Base-by-base conservation (phyloP, 2,113 vertebrate species). In the Thamnophis sirtalis region DNA sequence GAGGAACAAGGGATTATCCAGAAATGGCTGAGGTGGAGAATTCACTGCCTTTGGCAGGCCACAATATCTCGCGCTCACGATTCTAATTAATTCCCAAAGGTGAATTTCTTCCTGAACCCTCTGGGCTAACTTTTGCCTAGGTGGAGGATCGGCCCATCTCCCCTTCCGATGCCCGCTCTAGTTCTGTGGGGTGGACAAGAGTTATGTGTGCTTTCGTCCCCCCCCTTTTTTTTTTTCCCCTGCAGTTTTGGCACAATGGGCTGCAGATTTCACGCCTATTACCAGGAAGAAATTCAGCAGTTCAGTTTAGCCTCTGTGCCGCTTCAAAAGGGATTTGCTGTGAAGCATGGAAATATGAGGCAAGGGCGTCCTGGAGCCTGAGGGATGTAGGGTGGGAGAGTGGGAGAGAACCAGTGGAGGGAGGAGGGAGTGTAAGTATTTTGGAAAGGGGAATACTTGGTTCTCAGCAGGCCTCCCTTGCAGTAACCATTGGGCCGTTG, bases 311-410 rank as follows among this genome's bases (percentile, higher is more conserved):
- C 88, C 91, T 89, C 73, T 89, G 87, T 73, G 54, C 28, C 1
- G 80, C 88, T 92, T 92, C 91, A 92, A 92, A 92, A 92, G 13
- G 91, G 91, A 92, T 92, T 92, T 92, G 91, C 91, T n/a, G 8
- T 85, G 88, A 89, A 92, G 91, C 88, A 89, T 92, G 91, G 91
- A 92, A 92, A 92, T 60, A 85, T 55, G 33, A 60, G 53, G 88
- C 91, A 60, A 80, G 50, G 88, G 88, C 88, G 15, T 86, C 88
- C 73, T 49, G 51, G n/a, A 58, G 88, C 91, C 91, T 28, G 87
- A 49, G 51, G 91, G 54, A 38, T 21, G 11, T 38, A 13, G 8
- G 22, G 84, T 13, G 5, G 60, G 17, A 86, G 15, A 50, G 33
- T 4, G 13, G 63, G n/a, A 43, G 17, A 5, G 63, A 92, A 55